Percentiles rank a stretch among this genome's conserved stretches.
phyloP scores from a whole-genome alignment of 2,797 vertebrate species.

The Anomalospiza imberbis region DNA sequence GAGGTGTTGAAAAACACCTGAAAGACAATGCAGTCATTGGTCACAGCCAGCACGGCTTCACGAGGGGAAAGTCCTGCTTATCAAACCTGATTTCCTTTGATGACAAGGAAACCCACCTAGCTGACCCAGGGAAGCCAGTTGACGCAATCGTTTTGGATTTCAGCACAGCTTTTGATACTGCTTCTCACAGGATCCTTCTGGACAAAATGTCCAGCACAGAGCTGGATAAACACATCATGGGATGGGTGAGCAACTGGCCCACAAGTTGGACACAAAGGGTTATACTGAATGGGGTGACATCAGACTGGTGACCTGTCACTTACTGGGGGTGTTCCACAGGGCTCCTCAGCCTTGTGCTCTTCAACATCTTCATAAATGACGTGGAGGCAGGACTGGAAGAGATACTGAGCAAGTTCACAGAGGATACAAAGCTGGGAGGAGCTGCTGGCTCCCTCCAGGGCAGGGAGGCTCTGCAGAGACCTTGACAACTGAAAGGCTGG shows the following conservation, averaged over 20 bases:
- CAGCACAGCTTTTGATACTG: background rate
- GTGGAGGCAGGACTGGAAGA: background rate
- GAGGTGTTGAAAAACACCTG: background rate
- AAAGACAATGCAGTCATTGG: background rate
- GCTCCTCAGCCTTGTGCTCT: background rate
- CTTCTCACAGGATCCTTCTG: too few species aligned
- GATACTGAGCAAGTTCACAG: background rate
- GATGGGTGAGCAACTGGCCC: too few species aligned
- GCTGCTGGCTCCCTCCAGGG: background rate
- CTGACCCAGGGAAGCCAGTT: background rate
- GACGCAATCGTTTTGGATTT: background rate
- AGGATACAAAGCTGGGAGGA: background rate
- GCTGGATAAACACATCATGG: too few species aligned
- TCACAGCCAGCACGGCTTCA: background rate
- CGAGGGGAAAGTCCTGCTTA: background rate
- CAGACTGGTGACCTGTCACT: background rate
- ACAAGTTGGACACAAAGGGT: too few species aligned
- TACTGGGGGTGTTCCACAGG: background rate
- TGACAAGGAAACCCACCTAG: background rate
- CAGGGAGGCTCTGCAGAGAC: background rate
- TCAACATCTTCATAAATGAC: background rate
- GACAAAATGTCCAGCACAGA: too few species aligned
- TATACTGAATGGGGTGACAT: background rate
- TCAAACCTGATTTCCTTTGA: background rate
- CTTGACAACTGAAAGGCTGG: background rate